Evolutionary conservation across 2,797 vertebrate genomes (phyloP).

Genomic region (Salmo trutta): DNA sequence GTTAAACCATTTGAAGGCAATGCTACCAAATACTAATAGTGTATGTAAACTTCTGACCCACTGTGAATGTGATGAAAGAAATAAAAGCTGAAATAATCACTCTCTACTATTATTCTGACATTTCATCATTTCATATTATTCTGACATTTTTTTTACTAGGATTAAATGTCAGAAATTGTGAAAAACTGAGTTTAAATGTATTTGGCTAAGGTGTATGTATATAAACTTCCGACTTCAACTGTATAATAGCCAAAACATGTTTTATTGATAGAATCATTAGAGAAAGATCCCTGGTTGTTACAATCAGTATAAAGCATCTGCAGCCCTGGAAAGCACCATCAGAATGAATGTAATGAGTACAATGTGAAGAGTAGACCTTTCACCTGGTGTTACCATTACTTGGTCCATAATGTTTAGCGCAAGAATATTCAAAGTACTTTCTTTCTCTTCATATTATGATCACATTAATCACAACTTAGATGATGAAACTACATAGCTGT

Average conservation of each 20-base stretch:
- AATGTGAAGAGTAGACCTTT: not conserved
- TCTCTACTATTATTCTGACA: no score
- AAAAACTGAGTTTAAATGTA: no score
- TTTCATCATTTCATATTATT: no score
- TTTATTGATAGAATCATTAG: not conserved
- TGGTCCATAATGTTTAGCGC: not conserved
- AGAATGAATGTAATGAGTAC: not conserved
- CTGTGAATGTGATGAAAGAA: no score
- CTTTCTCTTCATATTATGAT: not conserved
- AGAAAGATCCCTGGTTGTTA: not conserved
- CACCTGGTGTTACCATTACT: not conserved
- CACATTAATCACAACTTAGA: not conserved
- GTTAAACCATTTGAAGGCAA: no score
- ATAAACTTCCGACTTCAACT: no score
- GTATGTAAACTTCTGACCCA: no score
- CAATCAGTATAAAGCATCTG: not conserved
- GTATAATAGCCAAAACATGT: not conserved
- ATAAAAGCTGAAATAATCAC: no score
- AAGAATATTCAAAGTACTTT: not conserved
- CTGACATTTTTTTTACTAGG: no score
- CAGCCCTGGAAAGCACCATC: not conserved
- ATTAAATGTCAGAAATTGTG: no score
- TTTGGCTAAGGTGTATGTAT: no score
- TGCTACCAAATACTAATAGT: no score
- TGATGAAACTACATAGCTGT: not conserved